A percentile compares a stretch with the other conserved stretches of the same genome.
Conservation (phyloP, 2,888 invertebrate species). For the Oithona nana region DNA sequence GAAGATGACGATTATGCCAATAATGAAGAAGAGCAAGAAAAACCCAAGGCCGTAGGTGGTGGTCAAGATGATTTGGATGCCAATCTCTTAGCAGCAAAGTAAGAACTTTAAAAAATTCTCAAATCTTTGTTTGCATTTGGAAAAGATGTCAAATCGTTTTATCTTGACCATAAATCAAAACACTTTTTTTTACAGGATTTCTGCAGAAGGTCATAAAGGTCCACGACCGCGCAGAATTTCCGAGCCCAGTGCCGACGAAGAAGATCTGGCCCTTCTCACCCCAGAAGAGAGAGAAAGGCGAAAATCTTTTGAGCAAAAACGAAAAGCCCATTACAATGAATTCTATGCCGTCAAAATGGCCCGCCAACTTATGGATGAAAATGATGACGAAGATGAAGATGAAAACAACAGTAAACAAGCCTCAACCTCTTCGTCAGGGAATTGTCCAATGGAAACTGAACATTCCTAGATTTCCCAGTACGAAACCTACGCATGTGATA, state of each 20-base stretch:
- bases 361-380: constrained; percentile 61
- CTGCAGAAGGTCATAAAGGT: constrained; percentile 8
- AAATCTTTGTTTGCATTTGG: too few species aligned
- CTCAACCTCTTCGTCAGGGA: background rate
- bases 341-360: constrained; percentile 84
- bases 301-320: constrained; percentile 67
- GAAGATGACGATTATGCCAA: constrained; percentile 26
- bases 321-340: constrained; percentile 95
- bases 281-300: constrained; percentile 36
- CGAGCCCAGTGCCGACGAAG: constrained; percentile 13
- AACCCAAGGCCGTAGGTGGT: background rate
- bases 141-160: background rate
- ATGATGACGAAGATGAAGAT: constrained; percentile 31
- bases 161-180: constrained; percentile 18
- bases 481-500: too few species aligned
- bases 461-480: too few species aligned
- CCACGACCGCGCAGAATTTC: constrained; percentile 7
- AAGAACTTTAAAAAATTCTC: too few species aligned
- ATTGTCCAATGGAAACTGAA: background rate
- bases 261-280: background rate
- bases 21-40: constrained; percentile 18
- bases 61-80: constrained; percentile 41
- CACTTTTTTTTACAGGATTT: constrained; percentile 22
- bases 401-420: background rate
- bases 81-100: constrained; percentile 56